Conservation (phyloP, 2,113 vertebrate genomes). For the Archocentrus centrarchus region DNA sequence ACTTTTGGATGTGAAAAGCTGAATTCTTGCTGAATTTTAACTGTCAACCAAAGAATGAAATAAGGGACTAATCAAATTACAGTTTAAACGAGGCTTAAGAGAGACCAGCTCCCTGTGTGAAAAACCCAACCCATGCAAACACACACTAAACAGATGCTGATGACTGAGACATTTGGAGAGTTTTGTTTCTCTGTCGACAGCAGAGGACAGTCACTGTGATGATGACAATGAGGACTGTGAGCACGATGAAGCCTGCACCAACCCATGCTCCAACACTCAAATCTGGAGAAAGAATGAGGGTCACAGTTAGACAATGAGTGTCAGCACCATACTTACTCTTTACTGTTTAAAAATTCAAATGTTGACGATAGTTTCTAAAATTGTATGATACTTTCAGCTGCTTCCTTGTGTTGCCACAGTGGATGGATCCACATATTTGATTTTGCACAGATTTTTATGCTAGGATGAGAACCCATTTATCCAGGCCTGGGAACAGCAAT, state of each 20-base stretch:
- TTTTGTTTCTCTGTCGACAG: conserved; percentile 67
- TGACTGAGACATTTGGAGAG: conserved; percentile 1
- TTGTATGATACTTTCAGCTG: background rate
- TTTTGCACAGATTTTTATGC: background rate
- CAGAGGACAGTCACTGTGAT: conserved; percentile 75
- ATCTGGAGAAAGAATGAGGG: conserved; percentile 49
- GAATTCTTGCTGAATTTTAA: background rate
- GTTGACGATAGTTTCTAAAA: background rate
- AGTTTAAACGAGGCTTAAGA: background rate
- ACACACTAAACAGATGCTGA: conserved; percentile 35
- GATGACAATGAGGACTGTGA: conserved; percentile 72
- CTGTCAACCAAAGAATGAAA: background rate
- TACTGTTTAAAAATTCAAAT: background rate
- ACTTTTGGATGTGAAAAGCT: background rate
- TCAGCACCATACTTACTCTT: background rate
- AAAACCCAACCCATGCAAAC: background rate
- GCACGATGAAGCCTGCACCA: conserved; percentile 63
- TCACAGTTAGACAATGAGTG: background rate
- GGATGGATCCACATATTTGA: background rate
- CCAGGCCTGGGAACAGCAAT: no score
- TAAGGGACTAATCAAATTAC: background rate
- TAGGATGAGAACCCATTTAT: background rate
- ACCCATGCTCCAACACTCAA: conserved; percentile 75
- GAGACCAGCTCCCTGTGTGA: background rate
- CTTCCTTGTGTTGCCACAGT: background rate